Conservation (phyloP, 2,888 invertebrate species). For the Rhagonycha fulva region DNA sequence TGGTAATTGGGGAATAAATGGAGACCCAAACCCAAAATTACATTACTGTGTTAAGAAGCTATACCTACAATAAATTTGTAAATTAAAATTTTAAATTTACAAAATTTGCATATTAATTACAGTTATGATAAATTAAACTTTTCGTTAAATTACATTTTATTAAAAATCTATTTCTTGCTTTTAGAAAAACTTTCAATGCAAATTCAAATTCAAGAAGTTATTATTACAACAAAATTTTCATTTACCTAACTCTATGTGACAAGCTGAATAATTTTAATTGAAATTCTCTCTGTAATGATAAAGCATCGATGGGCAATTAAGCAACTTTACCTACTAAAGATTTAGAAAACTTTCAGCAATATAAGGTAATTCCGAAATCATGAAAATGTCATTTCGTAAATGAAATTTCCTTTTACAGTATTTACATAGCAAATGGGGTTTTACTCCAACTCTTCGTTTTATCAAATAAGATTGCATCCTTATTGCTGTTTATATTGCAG, state of each 20-base stretch:
- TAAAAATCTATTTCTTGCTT: background rate
- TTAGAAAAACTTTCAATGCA: background rate
- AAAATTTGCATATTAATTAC: background rate
- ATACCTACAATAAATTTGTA: background rate
- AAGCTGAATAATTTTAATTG: slow-evolving; percentile 28
- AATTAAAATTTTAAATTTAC: background rate
- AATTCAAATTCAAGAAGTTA: background rate
- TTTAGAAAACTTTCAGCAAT: slow-evolving; percentile 21
- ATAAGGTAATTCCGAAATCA: slow-evolving; percentile 30
- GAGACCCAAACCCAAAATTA: too few relatives aligned
- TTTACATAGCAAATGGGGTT: slow-evolving; percentile 35
- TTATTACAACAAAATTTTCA: slow-evolving; percentile 2
- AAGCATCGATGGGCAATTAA: slow-evolving; percentile 25
- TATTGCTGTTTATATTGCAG: slow-evolving; percentile 43
- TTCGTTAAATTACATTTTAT: background rate
- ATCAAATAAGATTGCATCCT: slow-evolving; percentile 40
- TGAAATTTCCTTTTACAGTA: slow-evolving; percentile 28
- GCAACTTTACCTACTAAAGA: slow-evolving; percentile 23
- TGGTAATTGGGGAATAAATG: too few relatives aligned
- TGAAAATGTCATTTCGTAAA: slow-evolving; percentile 29
- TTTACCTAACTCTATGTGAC: background rate
- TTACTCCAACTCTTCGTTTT: slow-evolving; percentile 33
- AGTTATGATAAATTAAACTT: background rate
- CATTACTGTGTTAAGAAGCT: background rate
- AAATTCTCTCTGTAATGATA: slow-evolving; percentile 24